Evolutionary conservation across 2,797 vertebrate species (phyloP).

Genomic region (Selene dorsalis): DNA sequence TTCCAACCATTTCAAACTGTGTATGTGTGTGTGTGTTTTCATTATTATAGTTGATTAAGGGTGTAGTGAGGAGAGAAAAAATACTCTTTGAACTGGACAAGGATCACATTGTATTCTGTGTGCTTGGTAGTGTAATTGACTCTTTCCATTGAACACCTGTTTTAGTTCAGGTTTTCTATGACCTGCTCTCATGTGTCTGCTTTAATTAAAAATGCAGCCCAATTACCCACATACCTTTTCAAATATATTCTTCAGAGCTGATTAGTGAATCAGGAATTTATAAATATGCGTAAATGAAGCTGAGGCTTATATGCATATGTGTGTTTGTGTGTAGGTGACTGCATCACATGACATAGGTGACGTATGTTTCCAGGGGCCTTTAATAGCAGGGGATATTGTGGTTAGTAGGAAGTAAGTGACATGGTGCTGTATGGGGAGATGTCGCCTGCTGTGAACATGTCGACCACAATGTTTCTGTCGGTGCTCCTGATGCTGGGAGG

Average conservation of each 20-base stretch:
- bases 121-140: neutral
- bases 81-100: neutral
- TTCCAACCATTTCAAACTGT: too few relatives aligned
- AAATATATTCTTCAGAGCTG: conserved; percentile 26
- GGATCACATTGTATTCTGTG: neutral
- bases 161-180: conserved; percentile 22
- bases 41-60: conserved; percentile 8
- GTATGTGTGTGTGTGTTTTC: neutral
- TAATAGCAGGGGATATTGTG: conserved; percentile 55
- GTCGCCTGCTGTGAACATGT: conserved; percentile 48
- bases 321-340: conserved; percentile 8
- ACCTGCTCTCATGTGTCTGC: neutral
- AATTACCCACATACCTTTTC: conserved; percentile 69
- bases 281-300: conserved; percentile 28
- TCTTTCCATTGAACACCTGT: neutral
- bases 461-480: conserved; percentile 54
- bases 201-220: conserved; percentile 28
- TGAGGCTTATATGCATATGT: neutral
- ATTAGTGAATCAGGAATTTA: conserved; percentile 62
- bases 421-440: neutral
- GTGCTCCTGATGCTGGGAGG: conserved; percentile 59
- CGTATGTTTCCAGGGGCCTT: conserved; percentile 58
- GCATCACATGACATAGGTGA: conserved; percentile 45
- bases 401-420: conserved; percentile 1
- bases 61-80: neutral